These are phyloP conservation scores for Drosophila insularis DNA, from an alignment of 1,140 invertebrate genomes.

Conservation along the genomic window DNA sequence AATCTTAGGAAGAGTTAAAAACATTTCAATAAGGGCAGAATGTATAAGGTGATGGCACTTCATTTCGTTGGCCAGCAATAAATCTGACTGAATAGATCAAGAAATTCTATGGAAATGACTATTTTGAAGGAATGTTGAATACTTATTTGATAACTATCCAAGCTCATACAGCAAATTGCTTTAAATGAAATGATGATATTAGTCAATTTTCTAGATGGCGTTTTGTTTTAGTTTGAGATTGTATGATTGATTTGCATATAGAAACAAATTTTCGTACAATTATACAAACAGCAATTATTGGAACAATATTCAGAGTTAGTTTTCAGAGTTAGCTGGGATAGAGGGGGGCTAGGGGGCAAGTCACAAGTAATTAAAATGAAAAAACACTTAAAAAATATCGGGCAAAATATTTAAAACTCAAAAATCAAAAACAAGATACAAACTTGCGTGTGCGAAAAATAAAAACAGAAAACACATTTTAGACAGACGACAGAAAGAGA, in stretches of 20 bases:
- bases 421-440: slow-evolving; percentile 34
- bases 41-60: too few relatives aligned
- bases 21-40: too few relatives aligned
- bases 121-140: too few relatives aligned
- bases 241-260: slow-evolving; percentile 30
- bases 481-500: not conserved
- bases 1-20: too few relatives aligned
- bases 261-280: slow-evolving; percentile 32
- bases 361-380: slow-evolving; percentile 19
- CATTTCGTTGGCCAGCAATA: too few relatives aligned
- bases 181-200: slow-evolving; percentile 1
- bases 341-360: slow-evolving; percentile 5
- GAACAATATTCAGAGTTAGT: slow-evolving; percentile 19
- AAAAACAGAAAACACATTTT: slow-evolving; percentile 19
- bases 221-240: not conserved
- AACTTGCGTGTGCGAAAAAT: slow-evolving; percentile 44
- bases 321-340: slow-evolving; percentile 36
- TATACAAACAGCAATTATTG: slow-evolving; percentile 11
- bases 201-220: not conserved
- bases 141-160: not conserved
- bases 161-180: slow-evolving; percentile 9
- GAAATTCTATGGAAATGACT: too few relatives aligned
- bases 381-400: slow-evolving; percentile 21
- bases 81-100: not conserved
- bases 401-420: not conserved